phyloP scores from a whole-genome alignment of 2,888 invertebrate species.

The Xestia sexstrigata region DNA sequence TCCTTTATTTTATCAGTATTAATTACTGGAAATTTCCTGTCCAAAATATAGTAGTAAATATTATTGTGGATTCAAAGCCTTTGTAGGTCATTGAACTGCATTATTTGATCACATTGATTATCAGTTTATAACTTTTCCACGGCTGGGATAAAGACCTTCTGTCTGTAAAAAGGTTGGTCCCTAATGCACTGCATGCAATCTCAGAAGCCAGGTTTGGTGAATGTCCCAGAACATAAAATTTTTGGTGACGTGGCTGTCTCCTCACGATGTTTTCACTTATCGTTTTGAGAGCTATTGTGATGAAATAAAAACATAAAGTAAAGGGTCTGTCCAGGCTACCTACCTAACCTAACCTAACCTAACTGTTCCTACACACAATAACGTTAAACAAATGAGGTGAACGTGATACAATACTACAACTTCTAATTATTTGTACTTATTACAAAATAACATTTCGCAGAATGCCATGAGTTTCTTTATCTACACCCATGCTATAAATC shows the following conservation, averaged over 20 bases:
- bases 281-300: background rate
- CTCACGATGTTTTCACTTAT: background rate
- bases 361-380: background rate
- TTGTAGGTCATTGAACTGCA: background rate
- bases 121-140: background rate
- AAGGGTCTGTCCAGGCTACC: background rate
- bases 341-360: too few species aligned
- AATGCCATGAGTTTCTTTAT: background rate
- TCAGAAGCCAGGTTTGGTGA: background rate
- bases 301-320: background rate
- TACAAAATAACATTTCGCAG: background rate
- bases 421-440: background rate
- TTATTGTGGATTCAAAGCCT: background rate
- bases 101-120: background rate
- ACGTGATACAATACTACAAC: background rate
- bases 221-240: background rate
- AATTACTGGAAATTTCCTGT: background rate
- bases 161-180: background rate
- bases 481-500: too few species aligned
- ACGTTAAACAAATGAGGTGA: background rate
- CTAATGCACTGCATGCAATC: background rate
- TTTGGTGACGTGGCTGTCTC: background rate
- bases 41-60: background rate
- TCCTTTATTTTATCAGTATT: conserved; percentile 22
- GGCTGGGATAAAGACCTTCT: background rate